Base-by-base conservation (phyloP, 1,140 invertebrate species). In the Drosophila sucinea region DNA sequence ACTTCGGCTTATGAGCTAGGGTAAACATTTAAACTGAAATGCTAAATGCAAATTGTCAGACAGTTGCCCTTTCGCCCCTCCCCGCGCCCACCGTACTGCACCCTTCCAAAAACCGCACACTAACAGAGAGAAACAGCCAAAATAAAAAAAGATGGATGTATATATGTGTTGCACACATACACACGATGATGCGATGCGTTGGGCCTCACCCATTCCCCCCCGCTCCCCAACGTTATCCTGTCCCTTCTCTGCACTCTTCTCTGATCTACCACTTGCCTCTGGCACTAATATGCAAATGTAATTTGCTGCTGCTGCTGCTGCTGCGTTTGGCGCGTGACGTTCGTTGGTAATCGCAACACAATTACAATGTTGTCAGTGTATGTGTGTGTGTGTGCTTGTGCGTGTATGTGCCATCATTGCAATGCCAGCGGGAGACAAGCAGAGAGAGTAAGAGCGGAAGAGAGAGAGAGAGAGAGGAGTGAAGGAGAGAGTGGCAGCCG, bases 251-350 rank as follows among this genome's bases (percentile, higher is more conserved):
- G 44, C 7, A 51, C 7, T 3, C 64, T 7, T 38, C 60, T 47
- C 33, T 51, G 44, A 27, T 51, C 44, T 27, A 51, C 23, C 44
- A 51, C 7, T 56, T 17, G 68, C 67, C 84, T 38, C 54, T 60
- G 73, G 80, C 77, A 77, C 77, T 89, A 89, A 89, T 84, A 89
- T 89, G 84, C 84, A 89, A 89, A 89, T 89, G 84, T 87, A 89
- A 89, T 89, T 89, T 89, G 84, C 85, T 51, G 44, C 44, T 8
- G 44, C 44, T 51, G 44, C 44, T 25, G 44, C 44, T 25, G 17
- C 23, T 77, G 84, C 84, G 80, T 84, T 89, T 81, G 81, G 84
- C 84, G 84, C 84, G 84, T 89, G 84, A 89, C 85, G 84, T 84
- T 81, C 80, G 77, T 83, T 78, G 83, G 84, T 90, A 89, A 89